A percentile compares a stretch with the other conserved stretches of the same genome.
Conservation (phyloP, 2,888 invertebrate genomes). For the Agrochola macilenta region DNA sequence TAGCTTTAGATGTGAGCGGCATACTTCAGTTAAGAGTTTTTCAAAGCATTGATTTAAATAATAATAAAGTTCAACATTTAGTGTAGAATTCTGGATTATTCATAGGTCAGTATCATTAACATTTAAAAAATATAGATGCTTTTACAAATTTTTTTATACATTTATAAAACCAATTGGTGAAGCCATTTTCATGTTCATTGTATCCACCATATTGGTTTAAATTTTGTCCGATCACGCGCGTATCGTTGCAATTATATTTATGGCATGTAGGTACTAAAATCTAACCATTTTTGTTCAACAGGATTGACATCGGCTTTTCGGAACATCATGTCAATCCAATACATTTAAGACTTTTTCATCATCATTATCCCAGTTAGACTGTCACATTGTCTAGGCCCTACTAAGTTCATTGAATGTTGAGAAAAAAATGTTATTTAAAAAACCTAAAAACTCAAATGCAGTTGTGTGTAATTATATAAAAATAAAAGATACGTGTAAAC, state of each 20-base stretch:
- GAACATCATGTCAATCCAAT: not conserved
- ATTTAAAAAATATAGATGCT: not conserved
- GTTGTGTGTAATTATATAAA: not conserved
- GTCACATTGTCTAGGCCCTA: not conserved
- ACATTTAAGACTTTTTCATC: not conserved
- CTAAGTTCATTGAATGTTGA: not conserved
- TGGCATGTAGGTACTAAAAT: not conserved
- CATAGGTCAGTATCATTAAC: not conserved
- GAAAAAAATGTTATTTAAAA: not conserved
- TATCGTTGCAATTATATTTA: not conserved
- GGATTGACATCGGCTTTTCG: not conserved
- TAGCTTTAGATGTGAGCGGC: slow-evolving; percentile 7
- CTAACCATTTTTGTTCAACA: not conserved
- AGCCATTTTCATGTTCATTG: not conserved
- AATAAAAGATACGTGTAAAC: not conserved
- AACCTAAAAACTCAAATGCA: not conserved
- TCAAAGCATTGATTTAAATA: not conserved
- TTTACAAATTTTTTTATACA: not conserved
- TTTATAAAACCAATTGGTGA: not conserved
- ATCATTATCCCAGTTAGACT: not conserved
- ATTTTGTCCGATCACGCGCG: not conserved
- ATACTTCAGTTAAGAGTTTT: slow-evolving; percentile 7
- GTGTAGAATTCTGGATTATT: not conserved
- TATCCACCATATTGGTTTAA: not conserved
- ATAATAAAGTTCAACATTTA: not conserved